These are phyloP conservation scores for Zoanthus sansibaricus DNA, from an alignment of 92 coral and sea anemone genomes.

Conservation along the genomic window DNA sequence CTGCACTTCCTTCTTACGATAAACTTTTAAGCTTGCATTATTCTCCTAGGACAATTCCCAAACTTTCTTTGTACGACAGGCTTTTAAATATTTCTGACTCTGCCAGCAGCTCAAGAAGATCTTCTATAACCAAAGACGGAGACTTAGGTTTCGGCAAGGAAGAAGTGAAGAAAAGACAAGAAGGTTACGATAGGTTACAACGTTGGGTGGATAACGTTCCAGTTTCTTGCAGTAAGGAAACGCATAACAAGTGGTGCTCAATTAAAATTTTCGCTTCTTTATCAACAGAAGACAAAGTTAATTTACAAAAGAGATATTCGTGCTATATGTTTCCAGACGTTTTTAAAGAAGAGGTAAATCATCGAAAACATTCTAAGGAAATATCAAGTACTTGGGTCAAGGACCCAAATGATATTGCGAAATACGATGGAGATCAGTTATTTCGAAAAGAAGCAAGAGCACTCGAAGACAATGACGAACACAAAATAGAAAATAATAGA, in stretches of 20 bases:
- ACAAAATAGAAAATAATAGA: not conserved
- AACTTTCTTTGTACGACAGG: conserved; percentile 25
- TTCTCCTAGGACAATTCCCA: not conserved
- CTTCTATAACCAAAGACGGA: not conserved
- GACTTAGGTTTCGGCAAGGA: not conserved
- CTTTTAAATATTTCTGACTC: not conserved
- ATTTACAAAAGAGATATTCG: not conserved
- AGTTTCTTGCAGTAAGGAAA: not conserved
- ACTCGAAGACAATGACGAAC: not conserved
- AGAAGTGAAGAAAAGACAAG: not conserved
- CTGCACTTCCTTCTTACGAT: conserved; percentile 41
- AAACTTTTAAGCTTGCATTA: conserved; percentile 22
- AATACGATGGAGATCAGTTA: not conserved
- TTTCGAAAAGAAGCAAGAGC: not conserved
- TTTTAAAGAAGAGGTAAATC: not conserved
- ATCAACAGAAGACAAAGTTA: not conserved
- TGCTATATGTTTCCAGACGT: not conserved
- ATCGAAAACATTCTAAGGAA: not conserved
- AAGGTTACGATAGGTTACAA: conserved; percentile 10
- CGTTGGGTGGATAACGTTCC: conserved; percentile 4
- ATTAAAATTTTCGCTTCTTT: not conserved
- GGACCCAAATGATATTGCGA: not conserved
- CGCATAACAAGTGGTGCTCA: not conserved
- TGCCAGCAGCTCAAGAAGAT: not conserved
- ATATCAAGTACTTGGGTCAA: not conserved